phyloP scores from a whole-genome alignment of 2,888 invertebrate genomes.

The Spodoptera littoralis region DNA sequence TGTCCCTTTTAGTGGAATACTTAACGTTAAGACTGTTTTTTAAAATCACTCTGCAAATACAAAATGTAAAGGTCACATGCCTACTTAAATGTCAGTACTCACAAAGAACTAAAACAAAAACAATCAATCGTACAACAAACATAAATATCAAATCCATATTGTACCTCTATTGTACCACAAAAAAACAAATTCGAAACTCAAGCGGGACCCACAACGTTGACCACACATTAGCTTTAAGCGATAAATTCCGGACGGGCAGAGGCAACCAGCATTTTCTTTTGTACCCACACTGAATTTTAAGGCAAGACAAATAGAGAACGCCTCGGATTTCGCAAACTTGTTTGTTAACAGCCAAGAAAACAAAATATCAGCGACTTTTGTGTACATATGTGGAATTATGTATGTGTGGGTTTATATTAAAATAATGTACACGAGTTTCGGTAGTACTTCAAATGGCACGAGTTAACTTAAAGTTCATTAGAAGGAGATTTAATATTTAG shows the following conservation, averaged over 20 bases:
- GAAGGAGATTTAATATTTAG: too few species aligned
- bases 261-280: constrained; percentile 48
- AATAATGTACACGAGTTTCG: not conserved
- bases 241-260: constrained; percentile 53
- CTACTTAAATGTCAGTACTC: too few species aligned
- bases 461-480: too few species aligned
- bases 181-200: constrained; percentile 9
- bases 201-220: constrained; percentile 30
- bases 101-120: too few species aligned
- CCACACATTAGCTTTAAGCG: constrained; percentile 49
- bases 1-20: too few species aligned
- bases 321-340: constrained; percentile 30
- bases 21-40: too few species aligned
- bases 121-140: too few species aligned
- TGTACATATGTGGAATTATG: constrained; percentile 4
- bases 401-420: not conserved
- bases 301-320: constrained; percentile 53
- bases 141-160: not conserved
- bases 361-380: constrained; percentile 31
- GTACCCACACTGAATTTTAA: constrained; percentile 59
- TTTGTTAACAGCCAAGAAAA: constrained; percentile 45
- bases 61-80: too few species aligned
- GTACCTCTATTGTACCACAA: not conserved
- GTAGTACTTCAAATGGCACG: too few species aligned
- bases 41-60: too few species aligned